phyloP scores from a whole-genome alignment of 1,140 invertebrate genomes.

The Sesamia nonagrioides region DNA sequence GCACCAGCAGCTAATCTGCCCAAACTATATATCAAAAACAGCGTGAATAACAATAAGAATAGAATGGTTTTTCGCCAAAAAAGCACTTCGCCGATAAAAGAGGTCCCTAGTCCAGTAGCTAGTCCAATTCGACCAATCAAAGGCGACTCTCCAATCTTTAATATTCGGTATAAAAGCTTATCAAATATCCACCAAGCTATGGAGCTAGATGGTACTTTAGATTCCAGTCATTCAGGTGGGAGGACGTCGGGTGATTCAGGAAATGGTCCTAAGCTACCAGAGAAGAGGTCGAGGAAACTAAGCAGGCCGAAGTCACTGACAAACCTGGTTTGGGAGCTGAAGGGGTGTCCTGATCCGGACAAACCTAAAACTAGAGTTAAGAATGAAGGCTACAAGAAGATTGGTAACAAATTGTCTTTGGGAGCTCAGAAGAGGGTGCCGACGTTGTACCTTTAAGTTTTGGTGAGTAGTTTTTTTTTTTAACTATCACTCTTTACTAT shows the following conservation, averaged over 20 bases:
- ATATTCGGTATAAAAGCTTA: slow-evolving; percentile 94
- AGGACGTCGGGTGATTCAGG: slow-evolving; percentile 94
- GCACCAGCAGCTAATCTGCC: slow-evolving; percentile 87
- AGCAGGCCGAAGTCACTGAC: slow-evolving; percentile 94
- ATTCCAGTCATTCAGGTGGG: slow-evolving; percentile 95
- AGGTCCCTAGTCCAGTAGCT: slow-evolving; percentile 89
- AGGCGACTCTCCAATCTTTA: slow-evolving; percentile 93
- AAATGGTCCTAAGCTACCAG: slow-evolving; percentile 92
- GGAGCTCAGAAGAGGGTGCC: slow-evolving; percentile 85
- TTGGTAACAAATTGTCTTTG: slow-evolving; percentile 83
- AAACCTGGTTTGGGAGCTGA: slow-evolving; percentile 94
- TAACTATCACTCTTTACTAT: background rate
- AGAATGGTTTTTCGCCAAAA: slow-evolving; percentile 91
- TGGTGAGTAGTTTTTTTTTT: slow-evolving; percentile 71
- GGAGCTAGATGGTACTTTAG: slow-evolving; percentile 94
- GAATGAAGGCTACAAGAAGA: slow-evolving; percentile 87
- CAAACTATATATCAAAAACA: slow-evolving; percentile 93
- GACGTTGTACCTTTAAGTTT: slow-evolving; percentile 84
- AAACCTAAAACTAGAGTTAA: slow-evolving; percentile 89
- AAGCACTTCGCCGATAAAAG: slow-evolving; percentile 92
- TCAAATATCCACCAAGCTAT: slow-evolving; percentile 93
- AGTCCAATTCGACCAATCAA: slow-evolving; percentile 88
- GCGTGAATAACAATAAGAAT: slow-evolving; percentile 89
- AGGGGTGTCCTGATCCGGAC: slow-evolving; percentile 88
- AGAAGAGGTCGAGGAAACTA: slow-evolving; percentile 92